Evolutionary conservation across 2,113 vertebrate genomes (phyloP), one percentile per base, ranked within the genome.

Genomic region (Ceyx cyanopectus): DNA sequence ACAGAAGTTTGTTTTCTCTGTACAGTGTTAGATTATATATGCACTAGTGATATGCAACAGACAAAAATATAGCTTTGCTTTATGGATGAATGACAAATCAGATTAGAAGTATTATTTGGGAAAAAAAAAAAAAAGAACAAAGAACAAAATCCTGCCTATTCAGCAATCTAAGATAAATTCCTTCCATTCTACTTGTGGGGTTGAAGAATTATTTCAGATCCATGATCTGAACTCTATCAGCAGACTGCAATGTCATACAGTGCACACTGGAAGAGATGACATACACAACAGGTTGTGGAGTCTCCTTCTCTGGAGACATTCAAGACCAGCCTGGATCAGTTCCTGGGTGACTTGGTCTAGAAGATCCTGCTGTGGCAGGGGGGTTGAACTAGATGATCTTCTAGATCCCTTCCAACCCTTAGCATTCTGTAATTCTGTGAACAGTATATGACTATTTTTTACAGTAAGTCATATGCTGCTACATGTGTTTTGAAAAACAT

Each of bases 151-250:
- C 51, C 22, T 85, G 3, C 77, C 81, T 83, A 85, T 85, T 84
- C 69, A 90, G 45, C 29, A 90, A 37, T 19, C 40, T 89, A 89
- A 90, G 82, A 92, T 66, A 87, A 87, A 69, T 50, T 85, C 63
- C 23, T 93, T 80, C 46, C 29, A 65, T 76, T 68, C 23, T 40
- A 73, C 20, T 17, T 75, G 14, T 23, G 7, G 53, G 79, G 92
- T 0, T 27, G 5, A 87, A 24, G 29, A 83, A 73, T 27, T 85
- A 82, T 87, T 93, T 90, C 61, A 89, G 66, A 92, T 56, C 34
- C 34, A 20, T 8, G 20, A 73, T 81, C 67, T 68, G 37, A 79
- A 69, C 27, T 21, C 5, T 54, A 37, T 13, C 46, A 74, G 37
- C 43, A 82, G 54, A 20, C 15, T 51, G 54, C 27, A 61, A 43